Conservation (phyloP, 2,113 vertebrate species). For the Campylorhamphus procurvoides region DNA sequence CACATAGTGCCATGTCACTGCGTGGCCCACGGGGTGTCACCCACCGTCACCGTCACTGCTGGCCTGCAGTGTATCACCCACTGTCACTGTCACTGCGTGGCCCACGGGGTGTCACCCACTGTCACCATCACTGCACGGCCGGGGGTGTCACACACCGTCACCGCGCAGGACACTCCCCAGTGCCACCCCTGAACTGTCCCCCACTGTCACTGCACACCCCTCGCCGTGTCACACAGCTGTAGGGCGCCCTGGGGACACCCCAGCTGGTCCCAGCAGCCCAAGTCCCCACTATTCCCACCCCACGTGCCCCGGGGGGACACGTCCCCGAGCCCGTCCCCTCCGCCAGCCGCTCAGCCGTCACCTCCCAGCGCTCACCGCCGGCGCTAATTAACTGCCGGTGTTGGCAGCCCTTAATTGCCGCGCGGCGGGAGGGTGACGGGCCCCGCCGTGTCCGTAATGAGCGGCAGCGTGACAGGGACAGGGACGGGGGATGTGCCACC, state of each 20-base stretch:
- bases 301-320: background rate
- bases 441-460: background rate
- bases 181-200: background rate
- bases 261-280: background rate
- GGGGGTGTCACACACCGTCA: background rate
- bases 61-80: background rate
- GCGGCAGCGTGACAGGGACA: background rate
- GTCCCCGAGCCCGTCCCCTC: background rate
- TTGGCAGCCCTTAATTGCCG: slow-evolving; percentile 40
- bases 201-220: rapidly evolving
- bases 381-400: slow-evolving; percentile 18
- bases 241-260: background rate
- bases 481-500: background rate
- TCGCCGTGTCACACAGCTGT: background rate
- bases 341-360: background rate
- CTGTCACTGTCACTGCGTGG: background rate
- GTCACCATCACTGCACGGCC: background rate
- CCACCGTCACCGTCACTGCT: background rate
- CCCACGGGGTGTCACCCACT: background rate
- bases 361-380: background rate
- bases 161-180: background rate
- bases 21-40: background rate
- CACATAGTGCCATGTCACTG: background rate
- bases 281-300: background rate
- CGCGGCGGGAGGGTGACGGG: background rate